Conservation (phyloP, 2,888 invertebrate genomes). For the Odontocolon sp. region DNA sequence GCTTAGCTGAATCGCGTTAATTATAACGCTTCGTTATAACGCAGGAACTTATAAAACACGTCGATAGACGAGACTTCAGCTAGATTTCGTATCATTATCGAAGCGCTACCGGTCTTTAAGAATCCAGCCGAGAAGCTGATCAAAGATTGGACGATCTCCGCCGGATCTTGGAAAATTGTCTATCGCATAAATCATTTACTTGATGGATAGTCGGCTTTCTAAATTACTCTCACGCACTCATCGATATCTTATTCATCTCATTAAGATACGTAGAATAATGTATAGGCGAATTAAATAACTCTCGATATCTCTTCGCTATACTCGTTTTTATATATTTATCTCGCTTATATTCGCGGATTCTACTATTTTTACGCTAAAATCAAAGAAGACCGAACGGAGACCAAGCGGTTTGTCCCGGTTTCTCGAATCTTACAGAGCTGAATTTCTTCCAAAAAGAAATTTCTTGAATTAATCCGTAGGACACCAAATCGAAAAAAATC, state of each 20-base stretch:
- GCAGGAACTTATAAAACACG: constrained; percentile 33
- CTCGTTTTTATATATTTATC: not conserved
- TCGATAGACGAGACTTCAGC: constrained; percentile 9
- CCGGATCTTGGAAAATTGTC: constrained; percentile 24
- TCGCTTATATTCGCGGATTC: not conserved
- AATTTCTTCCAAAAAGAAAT: too few relatives aligned
- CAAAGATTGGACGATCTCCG: not conserved
- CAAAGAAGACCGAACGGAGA: too few relatives aligned
- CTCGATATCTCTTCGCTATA: not conserved
- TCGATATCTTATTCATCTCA: constrained; percentile 35
- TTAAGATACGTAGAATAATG: constrained; percentile 24
- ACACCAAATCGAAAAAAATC: too few relatives aligned
- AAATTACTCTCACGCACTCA: constrained; percentile 18
- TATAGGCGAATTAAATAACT: constrained; percentile 2
- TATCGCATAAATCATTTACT: constrained; percentile 17
- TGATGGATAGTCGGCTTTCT: constrained; percentile 44
- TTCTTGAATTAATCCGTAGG: too few relatives aligned
- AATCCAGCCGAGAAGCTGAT: constrained; percentile 10
- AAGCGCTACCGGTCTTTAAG: not conserved
- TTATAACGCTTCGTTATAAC: too few relatives aligned
- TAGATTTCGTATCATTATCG: not conserved
- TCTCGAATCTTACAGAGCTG: too few relatives aligned
- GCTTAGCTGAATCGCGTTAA: too few relatives aligned
- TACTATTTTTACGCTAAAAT: too few relatives aligned
- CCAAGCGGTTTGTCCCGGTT: too few relatives aligned